These are phyloP conservation scores for Cataglyphis altisquamis DNA, from an alignment of 2,888 invertebrate genomes.

Conservation along the genomic window DNA sequence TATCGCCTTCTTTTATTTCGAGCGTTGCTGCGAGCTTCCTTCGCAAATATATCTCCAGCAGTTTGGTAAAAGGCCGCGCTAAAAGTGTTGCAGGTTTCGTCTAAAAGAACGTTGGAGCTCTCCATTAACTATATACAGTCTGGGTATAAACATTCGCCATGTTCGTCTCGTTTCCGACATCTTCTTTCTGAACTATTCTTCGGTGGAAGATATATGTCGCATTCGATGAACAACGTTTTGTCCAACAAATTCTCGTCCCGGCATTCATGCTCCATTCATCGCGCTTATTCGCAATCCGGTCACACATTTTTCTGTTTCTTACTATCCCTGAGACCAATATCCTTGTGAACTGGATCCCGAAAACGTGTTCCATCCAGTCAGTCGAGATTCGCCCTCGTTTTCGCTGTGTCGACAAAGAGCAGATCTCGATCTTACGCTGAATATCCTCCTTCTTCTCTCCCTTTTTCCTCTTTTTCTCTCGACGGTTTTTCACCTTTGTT, in stretches of 20 bases:
- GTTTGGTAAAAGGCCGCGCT: conserved; percentile 6
- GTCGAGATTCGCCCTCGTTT: conserved; percentile 21
- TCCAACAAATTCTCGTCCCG: conserved; percentile 14
- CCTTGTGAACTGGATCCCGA: background rate
- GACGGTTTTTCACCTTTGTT: background rate
- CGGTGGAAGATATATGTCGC: conserved; percentile 13
- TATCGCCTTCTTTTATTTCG: conserved; percentile 16
- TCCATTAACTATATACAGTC: conserved; percentile 63
- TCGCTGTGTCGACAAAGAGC: conserved; percentile 7
- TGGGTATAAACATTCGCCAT: conserved; percentile 44
- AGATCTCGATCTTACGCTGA: conserved; percentile 2
- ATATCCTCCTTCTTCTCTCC: background rate
- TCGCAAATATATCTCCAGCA: background rate
- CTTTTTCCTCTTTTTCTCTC: background rate
- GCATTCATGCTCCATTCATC: conserved; percentile 39
- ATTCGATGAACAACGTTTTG: conserved; percentile 31
- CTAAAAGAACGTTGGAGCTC: conserved; percentile 56
- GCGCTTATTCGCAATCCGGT: conserved; percentile 41
- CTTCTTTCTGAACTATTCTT: conserved; percentile 13
- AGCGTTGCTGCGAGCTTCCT: background rate
- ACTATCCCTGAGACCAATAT: background rate
- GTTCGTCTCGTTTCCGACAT: conserved; percentile 54
- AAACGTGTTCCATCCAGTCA: background rate
- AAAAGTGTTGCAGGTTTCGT: conserved; percentile 49
- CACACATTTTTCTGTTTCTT: conserved; percentile 41